Evolutionary conservation across 2,113 vertebrate species (phyloP).

Genomic region (human): DNA sequence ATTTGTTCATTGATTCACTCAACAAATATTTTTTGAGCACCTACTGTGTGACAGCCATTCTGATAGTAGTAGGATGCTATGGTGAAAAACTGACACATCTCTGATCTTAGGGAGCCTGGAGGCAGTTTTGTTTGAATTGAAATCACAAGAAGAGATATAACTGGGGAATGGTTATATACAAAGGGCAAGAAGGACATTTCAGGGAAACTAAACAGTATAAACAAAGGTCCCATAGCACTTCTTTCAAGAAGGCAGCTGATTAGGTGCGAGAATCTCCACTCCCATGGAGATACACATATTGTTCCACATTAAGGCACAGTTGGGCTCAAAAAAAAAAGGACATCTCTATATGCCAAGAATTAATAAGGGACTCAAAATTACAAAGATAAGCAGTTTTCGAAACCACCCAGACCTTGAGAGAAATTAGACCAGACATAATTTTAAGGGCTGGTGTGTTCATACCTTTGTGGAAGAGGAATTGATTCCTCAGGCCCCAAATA

Average conservation of each 20-base stretch:
- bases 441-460: background rate
- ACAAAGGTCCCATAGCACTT: background rate
- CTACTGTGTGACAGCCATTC: background rate
- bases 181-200: background rate
- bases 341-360: background rate
- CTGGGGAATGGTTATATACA: background rate
- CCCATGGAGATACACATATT: background rate
- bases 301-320: background rate
- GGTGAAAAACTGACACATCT: background rate
- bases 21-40: background rate
- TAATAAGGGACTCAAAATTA: background rate
- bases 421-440: background rate
- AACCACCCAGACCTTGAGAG: background rate
- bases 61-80: too few species aligned
- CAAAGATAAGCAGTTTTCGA: background rate
- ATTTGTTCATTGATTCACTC: background rate
- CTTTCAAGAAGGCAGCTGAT: background rate
- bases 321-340: conserved; percentile 12
- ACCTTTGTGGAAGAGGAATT: background rate
- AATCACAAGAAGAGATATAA: background rate
- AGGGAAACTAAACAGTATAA: background rate
- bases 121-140: background rate
- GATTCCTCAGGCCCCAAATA: background rate
- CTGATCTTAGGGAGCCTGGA: background rate
- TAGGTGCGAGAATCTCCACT: background rate